These are phyloP conservation scores for Drosophila bocqueti DNA, from an alignment of 1,140 invertebrate genomes.

Conservation along the genomic window DNA sequence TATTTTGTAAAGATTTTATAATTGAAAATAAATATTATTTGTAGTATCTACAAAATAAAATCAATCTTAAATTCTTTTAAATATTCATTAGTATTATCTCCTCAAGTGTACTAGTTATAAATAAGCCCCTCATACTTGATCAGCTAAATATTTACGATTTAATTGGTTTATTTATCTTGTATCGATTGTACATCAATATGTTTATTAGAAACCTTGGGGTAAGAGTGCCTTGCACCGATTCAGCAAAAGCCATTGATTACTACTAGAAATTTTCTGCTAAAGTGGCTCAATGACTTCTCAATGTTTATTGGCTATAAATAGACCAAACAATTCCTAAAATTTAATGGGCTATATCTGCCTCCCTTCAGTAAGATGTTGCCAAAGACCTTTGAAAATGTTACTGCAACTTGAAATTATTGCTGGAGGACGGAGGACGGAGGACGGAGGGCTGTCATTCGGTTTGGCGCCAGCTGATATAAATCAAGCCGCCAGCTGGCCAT, in stretches of 20 bases:
- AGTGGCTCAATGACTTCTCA: background rate
- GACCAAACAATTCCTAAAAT: conserved; percentile 3
- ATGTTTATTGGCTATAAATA: conserved; percentile 15
- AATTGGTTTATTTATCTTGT: background rate
- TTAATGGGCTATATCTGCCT: background rate
- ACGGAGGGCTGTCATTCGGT: conserved; percentile 34
- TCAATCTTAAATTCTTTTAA: background rate
- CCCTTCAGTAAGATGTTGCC: conserved; percentile 11
- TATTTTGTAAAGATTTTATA: background rate
- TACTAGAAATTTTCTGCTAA: background rate
- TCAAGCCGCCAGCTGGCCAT: conserved; percentile 35
- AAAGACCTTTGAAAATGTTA: conserved; percentile 18
- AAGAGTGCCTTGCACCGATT: too few species aligned
- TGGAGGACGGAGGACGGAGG: too few species aligned
- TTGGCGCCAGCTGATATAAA: conserved; percentile 67
- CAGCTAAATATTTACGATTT: background rate
- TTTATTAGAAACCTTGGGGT: background rate
- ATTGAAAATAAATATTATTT: background rate
- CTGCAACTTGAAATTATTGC: conserved; percentile 7
- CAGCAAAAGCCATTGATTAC: background rate
- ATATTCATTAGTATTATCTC: background rate
- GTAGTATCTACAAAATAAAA: background rate
- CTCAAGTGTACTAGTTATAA: background rate
- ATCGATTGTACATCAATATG: background rate
- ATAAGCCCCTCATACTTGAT: background rate